Evolutionary conservation across 2,113 vertebrate genomes (phyloP).

Genomic region (Beaufortia kweichowensis): DNA sequence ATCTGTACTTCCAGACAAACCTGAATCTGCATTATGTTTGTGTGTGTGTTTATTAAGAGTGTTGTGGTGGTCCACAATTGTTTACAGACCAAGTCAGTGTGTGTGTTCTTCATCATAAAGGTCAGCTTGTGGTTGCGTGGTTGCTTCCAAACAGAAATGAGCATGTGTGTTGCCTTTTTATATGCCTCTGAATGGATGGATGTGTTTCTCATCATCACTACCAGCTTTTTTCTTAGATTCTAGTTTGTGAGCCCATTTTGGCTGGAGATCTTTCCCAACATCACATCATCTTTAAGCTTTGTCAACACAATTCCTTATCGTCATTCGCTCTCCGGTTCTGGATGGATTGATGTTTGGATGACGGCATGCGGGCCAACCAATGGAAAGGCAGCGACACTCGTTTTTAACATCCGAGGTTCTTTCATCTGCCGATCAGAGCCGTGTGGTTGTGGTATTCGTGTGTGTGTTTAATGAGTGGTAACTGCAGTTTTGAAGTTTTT

Average conservation of each 20-base stretch:
- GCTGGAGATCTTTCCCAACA: slow-evolving; percentile 21
- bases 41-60: slow-evolving; percentile 13
- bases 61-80: slow-evolving; percentile 22
- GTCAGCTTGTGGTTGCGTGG: background rate
- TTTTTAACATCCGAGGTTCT: slow-evolving; percentile 31
- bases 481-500: slow-evolving; percentile 42
- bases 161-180: background rate
- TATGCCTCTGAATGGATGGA: background rate
- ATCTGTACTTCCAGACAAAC: background rate
- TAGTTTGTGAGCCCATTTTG: slow-evolving; percentile 5
- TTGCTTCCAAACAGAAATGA: slow-evolving; percentile 30
- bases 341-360: slow-evolving; percentile 18
- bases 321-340: slow-evolving; percentile 1
- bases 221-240: background rate
- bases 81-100: slow-evolving; percentile 5
- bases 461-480: slow-evolving; percentile 15
- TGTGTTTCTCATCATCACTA: slow-evolving; percentile 13
- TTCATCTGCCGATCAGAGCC: slow-evolving; percentile 12
- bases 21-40: background rate
- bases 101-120: slow-evolving; percentile 32
- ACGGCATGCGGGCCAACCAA: background rate
- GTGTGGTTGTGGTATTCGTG: background rate
- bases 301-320: slow-evolving; percentile 6
- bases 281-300: slow-evolving; percentile 26
- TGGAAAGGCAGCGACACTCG: background rate